phyloP scores from a whole-genome alignment of 2,888 invertebrate genomes.

The Clivina fossor region DNA sequence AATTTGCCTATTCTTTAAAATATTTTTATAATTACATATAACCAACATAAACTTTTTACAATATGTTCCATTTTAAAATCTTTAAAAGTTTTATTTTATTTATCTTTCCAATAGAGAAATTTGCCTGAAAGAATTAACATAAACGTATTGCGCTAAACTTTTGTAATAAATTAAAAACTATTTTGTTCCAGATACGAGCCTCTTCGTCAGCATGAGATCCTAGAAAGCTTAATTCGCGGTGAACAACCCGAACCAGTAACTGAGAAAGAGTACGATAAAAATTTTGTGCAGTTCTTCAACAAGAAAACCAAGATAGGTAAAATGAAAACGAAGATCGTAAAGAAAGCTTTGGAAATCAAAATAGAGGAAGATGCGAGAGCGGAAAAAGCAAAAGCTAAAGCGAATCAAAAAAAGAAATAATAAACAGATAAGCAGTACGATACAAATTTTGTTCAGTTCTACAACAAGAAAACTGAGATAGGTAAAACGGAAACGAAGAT shows the following conservation, averaged over 20 bases:
- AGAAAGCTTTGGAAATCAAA: slow-evolving; percentile 50
- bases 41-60: background rate
- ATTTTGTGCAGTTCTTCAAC: slow-evolving; percentile 57
- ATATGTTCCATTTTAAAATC: background rate
- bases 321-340: slow-evolving; percentile 48
- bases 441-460: slow-evolving; percentile 58
- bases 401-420: too few species aligned
- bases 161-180: background rate
- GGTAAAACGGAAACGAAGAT: slow-evolving; percentile 49
- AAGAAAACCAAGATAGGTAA: slow-evolving; percentile 48
- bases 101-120: background rate
- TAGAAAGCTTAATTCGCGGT: slow-evolving; percentile 53
- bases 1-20: too few species aligned
- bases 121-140: background rate
- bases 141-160: background rate
- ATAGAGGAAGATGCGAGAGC: slow-evolving; percentile 51
- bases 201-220: slow-evolving; percentile 56
- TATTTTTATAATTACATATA: too few species aligned
- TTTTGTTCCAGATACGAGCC: slow-evolving; percentile 49
- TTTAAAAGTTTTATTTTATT: background rate
- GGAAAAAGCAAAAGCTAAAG: too few species aligned
- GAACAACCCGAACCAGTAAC: slow-evolving; percentile 47
- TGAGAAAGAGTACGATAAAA: slow-evolving; percentile 55
- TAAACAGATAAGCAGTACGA: slow-evolving; percentile 55
- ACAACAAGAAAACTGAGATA: slow-evolving; percentile 48